phyloP scores from a whole-genome alignment of 2,888 invertebrate genomes.

The Stratiomys singularior region DNA sequence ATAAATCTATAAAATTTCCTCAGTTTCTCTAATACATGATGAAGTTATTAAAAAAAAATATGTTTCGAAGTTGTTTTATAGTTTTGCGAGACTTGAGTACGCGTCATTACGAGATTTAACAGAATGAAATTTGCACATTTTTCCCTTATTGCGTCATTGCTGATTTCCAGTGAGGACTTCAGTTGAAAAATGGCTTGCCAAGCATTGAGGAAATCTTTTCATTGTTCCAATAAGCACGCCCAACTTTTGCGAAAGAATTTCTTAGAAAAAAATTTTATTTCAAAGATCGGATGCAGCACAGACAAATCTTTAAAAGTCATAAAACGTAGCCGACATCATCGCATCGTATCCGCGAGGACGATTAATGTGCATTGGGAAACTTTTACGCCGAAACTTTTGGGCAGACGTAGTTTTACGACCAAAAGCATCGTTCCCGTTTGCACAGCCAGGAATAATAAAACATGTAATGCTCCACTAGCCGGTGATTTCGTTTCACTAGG shows the following conservation, averaged over 20 bases:
- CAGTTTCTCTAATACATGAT: slow-evolving; percentile 15
- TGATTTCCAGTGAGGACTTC: not conserved
- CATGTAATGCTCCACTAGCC: slow-evolving; percentile 48
- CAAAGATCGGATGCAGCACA: slow-evolving; percentile 48
- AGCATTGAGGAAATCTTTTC: not conserved
- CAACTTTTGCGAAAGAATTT: slow-evolving; percentile 10
- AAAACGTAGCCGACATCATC: slow-evolving; percentile 48
- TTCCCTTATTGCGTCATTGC: not conserved
- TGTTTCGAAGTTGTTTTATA: slow-evolving; percentile 19
- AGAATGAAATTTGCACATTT: not conserved
- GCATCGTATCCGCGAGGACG: slow-evolving; percentile 33
- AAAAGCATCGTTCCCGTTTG: slow-evolving; percentile 44
- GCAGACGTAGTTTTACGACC: slow-evolving; percentile 51
- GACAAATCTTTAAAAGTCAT: slow-evolving; percentile 51
- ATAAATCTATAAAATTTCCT: slow-evolving; percentile 21
- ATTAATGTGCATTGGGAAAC: slow-evolving; percentile 47
- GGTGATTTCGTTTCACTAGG: slow-evolving; percentile 42
- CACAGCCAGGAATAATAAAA: slow-evolving; percentile 49
- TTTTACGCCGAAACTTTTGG: slow-evolving; percentile 52
- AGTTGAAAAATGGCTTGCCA: not conserved
- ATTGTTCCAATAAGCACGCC: slow-evolving; percentile 20
- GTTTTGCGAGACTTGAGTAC: not conserved
- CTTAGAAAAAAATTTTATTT: slow-evolving; percentile 45
- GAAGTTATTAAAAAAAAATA: slow-evolving; percentile 40
- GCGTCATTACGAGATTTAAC: not conserved